Evolutionary conservation across 1,140 invertebrate species (phyloP).

Genomic region (Latrodectus geometricus): DNA sequence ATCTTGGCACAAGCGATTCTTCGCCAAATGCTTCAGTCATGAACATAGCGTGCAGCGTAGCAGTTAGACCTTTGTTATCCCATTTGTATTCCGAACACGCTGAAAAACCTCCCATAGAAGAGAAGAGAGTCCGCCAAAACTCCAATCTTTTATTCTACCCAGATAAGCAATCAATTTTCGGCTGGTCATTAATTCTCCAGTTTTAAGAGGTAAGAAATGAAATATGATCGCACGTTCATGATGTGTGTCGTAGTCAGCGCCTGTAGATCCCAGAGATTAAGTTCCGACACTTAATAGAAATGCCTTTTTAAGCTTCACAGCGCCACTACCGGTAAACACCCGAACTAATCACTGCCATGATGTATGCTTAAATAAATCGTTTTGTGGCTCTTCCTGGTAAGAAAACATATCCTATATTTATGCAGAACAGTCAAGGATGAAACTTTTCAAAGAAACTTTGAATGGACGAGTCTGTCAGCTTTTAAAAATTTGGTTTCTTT

Average conservation of each 20-base stretch:
- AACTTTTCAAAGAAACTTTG: not conserved
- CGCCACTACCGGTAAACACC: not conserved
- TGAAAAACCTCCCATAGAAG: conserved; percentile 51
- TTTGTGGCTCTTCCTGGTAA: not conserved
- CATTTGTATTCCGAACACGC: conserved; percentile 45
- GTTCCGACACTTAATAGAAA: conserved; percentile 7
- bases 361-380: not conserved
- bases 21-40: conserved; percentile 6
- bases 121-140: conserved; percentile 17
- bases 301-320: not conserved
- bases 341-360: not conserved
- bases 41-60: conserved; percentile 22
- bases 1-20: not conserved
- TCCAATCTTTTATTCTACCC: conserved; percentile 51
- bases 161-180: conserved; percentile 53
- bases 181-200: conserved; percentile 49
- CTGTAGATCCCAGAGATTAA: conserved; percentile 36
- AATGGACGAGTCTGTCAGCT: not conserved
- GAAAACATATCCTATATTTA: not conserved
- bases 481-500: too few species aligned
- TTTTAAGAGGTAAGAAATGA: conserved; percentile 44
- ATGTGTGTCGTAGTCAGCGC: conserved; percentile 43
- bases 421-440: too few species aligned
- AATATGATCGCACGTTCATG: conserved; percentile 43
- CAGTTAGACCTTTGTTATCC: conserved; percentile 31